Evolutionary conservation across 2,797 vertebrate genomes (phyloP), one percentile per base, ranked within the genome.

Genomic region (Xenopus petersii): DNA sequence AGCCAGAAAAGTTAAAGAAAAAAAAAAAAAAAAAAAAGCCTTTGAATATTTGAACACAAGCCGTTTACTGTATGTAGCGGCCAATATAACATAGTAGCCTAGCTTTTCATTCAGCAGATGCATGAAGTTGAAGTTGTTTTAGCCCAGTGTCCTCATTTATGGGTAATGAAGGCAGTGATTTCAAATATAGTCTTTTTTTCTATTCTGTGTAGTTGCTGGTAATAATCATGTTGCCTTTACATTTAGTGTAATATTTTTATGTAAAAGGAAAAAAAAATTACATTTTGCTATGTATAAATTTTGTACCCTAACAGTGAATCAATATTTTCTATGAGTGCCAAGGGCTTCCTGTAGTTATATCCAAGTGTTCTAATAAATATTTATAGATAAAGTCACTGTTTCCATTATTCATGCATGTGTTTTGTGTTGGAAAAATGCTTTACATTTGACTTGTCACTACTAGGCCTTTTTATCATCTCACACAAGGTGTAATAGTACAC

Each of bases 251-350:
- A 90, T 92, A 91, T 93, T 92, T 93, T 92, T 92, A 92, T 92
- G 89, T 92, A 91, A 92, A 92, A 91, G 91, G 91, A 88, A 91
- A 91, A 92, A 89, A 91, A 88, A 88, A 91, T 91, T 91, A 90
- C 88, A 90, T 90, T 93, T 92, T 93, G 90, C 90, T 93, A 91
- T 92, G 91, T 92, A 92, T 91, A 92, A 89, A 92, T 97, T 98
- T 98, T 94, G 90, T 95, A 93, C 93, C 88, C 94, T 90, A 96
- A 95, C 92, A 93, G 90, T 92, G 96, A 97, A 98, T 94, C 93
- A 94, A 96, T 96, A 88, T 94, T 95, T 94, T 93, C 95, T 97
- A 97, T 96, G 88, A 91, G 89, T 94, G 92, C 94, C 91, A 93
- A 94, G 91, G 93, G 92, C 92, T 94, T 94, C 92, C 89, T 86